Percentiles rank a stretch among this genome's conserved stretches.
These are phyloP conservation scores for Prunella himalayana DNA, from an alignment of 2,113 vertebrate species.

Conservation along the genomic window DNA sequence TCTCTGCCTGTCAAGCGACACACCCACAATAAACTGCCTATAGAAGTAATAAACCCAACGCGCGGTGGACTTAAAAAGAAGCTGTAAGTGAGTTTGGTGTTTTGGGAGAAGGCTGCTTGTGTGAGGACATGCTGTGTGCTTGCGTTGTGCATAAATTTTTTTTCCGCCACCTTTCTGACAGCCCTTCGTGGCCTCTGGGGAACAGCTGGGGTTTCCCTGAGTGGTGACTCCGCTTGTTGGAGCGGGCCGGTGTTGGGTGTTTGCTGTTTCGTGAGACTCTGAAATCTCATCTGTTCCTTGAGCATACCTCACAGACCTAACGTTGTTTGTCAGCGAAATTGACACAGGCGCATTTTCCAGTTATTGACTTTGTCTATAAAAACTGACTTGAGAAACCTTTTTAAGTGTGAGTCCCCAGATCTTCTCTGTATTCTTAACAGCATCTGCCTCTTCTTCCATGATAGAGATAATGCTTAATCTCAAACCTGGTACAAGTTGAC, in stretches of 20 bases:
- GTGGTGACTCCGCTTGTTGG: background rate
- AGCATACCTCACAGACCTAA: rapidly evolving
- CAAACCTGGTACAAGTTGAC: background rate
- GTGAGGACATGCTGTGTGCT: background rate
- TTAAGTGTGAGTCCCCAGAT: no score
- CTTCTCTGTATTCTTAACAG: background rate
- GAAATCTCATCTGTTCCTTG: background rate
- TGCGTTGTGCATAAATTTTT: rapidly evolving
- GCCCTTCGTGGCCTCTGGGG: background rate
- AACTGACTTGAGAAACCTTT: background rate
- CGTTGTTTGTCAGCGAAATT: rapidly evolving
- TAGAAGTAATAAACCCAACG: background rate
- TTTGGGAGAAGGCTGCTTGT: background rate
- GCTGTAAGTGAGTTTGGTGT: background rate
- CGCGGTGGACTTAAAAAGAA: background rate
- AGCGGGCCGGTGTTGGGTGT: background rate
- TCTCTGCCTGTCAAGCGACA: background rate
- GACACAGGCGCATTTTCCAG: rapidly evolving
- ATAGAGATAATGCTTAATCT: background rate
- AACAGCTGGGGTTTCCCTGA: background rate
- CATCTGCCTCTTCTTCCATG: background rate
- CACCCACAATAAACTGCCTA: background rate
- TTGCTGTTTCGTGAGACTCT: background rate
- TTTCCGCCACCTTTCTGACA: background rate
- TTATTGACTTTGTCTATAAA: background rate